Base-by-base conservation (phyloP, 1,140 invertebrate species). In the Bombyx mandarina region DNA sequence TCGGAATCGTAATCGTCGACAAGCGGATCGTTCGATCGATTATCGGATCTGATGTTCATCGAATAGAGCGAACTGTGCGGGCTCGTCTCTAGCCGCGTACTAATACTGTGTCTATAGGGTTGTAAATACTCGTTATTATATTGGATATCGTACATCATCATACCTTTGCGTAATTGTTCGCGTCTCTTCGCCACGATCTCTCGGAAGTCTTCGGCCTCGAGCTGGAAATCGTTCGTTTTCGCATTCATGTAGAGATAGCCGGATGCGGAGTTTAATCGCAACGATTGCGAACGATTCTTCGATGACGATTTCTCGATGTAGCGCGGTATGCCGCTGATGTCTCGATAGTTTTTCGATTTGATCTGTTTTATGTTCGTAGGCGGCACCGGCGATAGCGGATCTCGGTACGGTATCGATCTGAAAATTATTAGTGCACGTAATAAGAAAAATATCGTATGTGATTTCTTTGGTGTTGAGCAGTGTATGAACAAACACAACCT, bases 231-330 rank as follows among this genome's bases (percentile, higher is more conserved):
- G 59, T 87, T 85, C 7, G 77, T 73, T 44, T 75, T 83, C 0
- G 88, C 88, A 67, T 88, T 89, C 88, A 89, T 89, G 45, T 88
- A 88, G 1, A 89, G 63, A 59, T 88, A 88, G 0, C 88, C 88
- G 0, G 88, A 89, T 0, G 88, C 88, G 0, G 88, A 89, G 54
- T 88, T 88, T 0, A 89, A 75, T 7, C 88, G 62, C 0, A 89
- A 58, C 0, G 85, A 79, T 52, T 88, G 86, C 0, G 84, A 88
- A 6, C 73, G 67, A 56, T 79, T 81, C 54, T 82, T 86, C 1
- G 75, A 69, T 0, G 81, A 82, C 0, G 79, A 66, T 51, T 85
- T 88, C 54, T 89, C 88, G 10, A 88, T 88, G 70, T 82, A 86
- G 1, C 88, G 75, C 1, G 88, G 88, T 57, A 88, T 64, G 50